phyloP scores from a whole-genome alignment of 2,113 vertebrate species.

The Vidua chalybeata region DNA sequence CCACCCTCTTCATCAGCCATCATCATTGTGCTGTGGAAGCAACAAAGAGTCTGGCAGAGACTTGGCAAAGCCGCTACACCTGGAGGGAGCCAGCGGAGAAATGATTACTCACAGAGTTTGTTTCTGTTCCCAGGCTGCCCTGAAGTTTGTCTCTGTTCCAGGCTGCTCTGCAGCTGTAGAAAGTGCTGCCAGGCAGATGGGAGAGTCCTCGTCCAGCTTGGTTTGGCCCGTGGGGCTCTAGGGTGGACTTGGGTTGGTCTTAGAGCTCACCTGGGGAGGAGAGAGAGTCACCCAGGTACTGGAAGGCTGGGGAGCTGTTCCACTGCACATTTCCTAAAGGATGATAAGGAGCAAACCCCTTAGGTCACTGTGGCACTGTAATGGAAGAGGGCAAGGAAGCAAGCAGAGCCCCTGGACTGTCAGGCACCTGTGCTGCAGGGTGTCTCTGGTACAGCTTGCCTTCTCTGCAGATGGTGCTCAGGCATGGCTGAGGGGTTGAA shows the following conservation, averaged over 20 bases:
- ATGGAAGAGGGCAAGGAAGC: background rate
- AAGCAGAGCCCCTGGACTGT: background rate
- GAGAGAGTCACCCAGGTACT: background rate
- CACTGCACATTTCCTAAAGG: background rate
- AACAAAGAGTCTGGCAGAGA: background rate
- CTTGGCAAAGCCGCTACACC: background rate
- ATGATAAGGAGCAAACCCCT: background rate
- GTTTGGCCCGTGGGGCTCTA: background rate
- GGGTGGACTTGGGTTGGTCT: background rate
- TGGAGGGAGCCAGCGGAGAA: background rate
- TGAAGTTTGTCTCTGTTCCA: slow-evolving; percentile 17
- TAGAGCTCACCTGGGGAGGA: background rate
- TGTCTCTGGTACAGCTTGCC: background rate
- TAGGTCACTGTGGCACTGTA: background rate
- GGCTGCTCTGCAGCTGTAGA: background rate
- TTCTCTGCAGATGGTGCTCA: background rate
- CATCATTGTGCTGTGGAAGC: background rate
- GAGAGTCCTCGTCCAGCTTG: background rate
- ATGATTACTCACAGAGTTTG: slow-evolving; percentile 10
- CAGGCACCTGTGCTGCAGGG: background rate
- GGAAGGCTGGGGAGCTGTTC: background rate
- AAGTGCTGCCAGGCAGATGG: background rate
- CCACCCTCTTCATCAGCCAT: background rate
- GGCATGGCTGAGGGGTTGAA: background rate
- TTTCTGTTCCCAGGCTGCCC: slow-evolving; percentile 30